Evolutionary conservation across 2,888 invertebrate species (phyloP), one percentile per base, ranked within the genome.

Genomic region (Papilio demoleus): DNA sequence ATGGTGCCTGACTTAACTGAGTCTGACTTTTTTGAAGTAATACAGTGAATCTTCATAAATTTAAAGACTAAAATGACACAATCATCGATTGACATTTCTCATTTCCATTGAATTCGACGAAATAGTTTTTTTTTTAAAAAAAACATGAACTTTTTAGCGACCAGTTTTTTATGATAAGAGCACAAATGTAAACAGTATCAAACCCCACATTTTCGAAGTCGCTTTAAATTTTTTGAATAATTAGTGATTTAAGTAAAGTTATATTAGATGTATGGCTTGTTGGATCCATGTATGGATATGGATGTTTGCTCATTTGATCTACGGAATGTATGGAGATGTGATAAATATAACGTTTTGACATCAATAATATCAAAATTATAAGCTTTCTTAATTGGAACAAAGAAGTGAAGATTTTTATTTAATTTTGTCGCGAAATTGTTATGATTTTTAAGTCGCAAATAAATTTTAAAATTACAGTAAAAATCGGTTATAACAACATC

Each of bases 141-240:
- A 24, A 40, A 31, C 40, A 19, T 47, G 38, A 42, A 42, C 1
- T 12, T 19, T 45, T 45, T 45, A 45, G 17, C 42, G 9, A 1
- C 42, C 17, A 45, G 2, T 45, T 17, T 6, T 4, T 6, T 27
- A n/a, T n/a, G n/a, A n/a, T 53, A 40, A 61, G 61, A 61, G 65
- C 65, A 65, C 65, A 62, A n/a, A 62, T 42, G 22, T 56, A 19
- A 67, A 31, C 31, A 34, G 31, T 31, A 4, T 31, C 6, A 4
- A 59, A 47, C 38, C 17, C 47, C 64, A 40, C 45, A 40, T 50
- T 50, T 65, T 65, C 22, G 34, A 59, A 50, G 14, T 42, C 53
- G 65, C 69, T 65, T 65, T 50, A 69, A 53, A 40, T 9, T n/a
- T 12, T 50, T 58, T 36, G 31, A 66, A 56, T 53, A 42, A 38